Conservation (phyloP, 2,113 vertebrate genomes). For the Oncorhynchus keta region DNA sequence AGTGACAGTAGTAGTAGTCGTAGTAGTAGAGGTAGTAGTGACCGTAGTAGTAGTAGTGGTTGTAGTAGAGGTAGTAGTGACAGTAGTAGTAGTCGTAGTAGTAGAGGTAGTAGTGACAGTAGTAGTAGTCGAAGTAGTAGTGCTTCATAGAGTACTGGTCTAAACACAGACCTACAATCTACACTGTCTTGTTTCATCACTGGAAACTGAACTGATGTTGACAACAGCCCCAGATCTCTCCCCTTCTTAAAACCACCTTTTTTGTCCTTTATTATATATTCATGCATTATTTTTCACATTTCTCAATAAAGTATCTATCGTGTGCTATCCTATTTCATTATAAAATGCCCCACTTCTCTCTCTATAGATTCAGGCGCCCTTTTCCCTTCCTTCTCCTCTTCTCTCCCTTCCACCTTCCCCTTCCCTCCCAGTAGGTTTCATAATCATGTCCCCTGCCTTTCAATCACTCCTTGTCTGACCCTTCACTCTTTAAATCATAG, state of each 20-base stretch:
- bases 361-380: constrained; percentile 2
- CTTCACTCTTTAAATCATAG: constrained; percentile 63
- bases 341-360: background rate
- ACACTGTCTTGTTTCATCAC: background rate
- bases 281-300: constrained; percentile 19
- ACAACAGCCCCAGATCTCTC: background rate
- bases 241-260: background rate
- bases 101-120: no score
- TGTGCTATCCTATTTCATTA: constrained; percentile 7
- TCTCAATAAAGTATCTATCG: background rate
- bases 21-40: no score
- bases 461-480: constrained; percentile 47
- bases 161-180: background rate
- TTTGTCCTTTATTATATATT: constrained; percentile 37
- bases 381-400: constrained; percentile 10
- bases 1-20: no score
- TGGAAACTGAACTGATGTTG: background rate
- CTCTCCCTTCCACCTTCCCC: constrained; percentile 27
- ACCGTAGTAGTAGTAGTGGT: no score
- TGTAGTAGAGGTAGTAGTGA: no score
- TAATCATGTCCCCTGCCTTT: constrained; percentile 57
- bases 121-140: no score
- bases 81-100: no score
- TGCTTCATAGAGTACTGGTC: no score
- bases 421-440: constrained; percentile 14